Evolutionary conservation across 2,797 vertebrate species (phyloP).

Genomic region (Avahi laniger): DNA sequence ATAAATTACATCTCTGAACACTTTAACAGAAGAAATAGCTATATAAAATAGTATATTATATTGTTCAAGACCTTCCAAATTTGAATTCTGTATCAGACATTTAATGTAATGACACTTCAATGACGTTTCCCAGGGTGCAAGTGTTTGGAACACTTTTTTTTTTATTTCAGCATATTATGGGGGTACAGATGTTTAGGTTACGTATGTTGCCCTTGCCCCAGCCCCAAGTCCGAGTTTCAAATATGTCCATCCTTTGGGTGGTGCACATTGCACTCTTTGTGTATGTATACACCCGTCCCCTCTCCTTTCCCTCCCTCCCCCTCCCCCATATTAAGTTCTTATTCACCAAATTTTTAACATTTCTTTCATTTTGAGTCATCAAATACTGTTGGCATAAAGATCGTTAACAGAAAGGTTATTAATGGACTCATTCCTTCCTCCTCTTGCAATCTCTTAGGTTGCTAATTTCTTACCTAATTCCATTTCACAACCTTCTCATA

Average conservation of each 20-base stretch:
- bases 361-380: slow-evolving; percentile 1
- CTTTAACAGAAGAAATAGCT: not conserved
- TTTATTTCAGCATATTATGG: no score
- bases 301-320: no score
- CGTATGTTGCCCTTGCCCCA: no score
- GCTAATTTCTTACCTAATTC: not conserved
- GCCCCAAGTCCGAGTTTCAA: no score
- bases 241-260: no score
- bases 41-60: no score
- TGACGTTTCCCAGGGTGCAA: not conserved
- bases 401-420: not conserved
- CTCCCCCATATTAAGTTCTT: no score
- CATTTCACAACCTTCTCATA: not conserved
- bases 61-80: not conserved
- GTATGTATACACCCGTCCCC: no score
- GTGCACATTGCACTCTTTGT: no score
- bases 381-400: not conserved
- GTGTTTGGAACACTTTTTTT: not conserved
- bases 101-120: not conserved
- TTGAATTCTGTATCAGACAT: slow-evolving; percentile 17
- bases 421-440: not conserved
- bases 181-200: no score
- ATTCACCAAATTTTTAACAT: not conserved
- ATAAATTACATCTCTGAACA: not conserved
- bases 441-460: not conserved